Conservation (phyloP, 2,113 vertebrate genomes). For the Tachysurus fulvidraco region DNA sequence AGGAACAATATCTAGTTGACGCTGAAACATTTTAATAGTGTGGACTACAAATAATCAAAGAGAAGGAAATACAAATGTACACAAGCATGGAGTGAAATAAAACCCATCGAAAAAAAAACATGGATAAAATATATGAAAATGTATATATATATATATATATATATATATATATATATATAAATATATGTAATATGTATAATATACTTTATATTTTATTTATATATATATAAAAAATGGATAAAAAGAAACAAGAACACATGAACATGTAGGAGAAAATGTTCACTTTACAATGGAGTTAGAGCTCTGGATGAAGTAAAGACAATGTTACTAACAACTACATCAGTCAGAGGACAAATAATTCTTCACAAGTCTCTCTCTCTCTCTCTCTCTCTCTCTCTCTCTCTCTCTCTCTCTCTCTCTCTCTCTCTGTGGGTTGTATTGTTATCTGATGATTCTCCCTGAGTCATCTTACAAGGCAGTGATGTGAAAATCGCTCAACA, state of each 20-base stretch:
- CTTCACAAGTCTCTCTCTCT: background rate
- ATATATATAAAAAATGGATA: background rate
- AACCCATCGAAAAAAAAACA: no score
- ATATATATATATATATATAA: no score
- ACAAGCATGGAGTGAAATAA: no score
- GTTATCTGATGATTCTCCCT: slow-evolving; percentile 23
- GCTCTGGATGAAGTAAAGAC: background rate
- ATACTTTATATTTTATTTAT: no score
- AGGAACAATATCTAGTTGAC: no score
- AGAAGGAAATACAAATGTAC: no score
- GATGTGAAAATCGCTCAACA: slow-evolving; percentile 1
- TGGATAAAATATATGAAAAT: no score
- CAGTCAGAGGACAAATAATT: background rate
- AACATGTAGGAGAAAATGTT: background rate
- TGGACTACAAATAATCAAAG: no score
- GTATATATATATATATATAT: no score
- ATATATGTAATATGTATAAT: no score
- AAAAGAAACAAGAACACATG: background rate
- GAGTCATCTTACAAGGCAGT: slow-evolving; percentile 29
- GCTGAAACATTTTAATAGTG: no score
- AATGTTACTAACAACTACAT: background rate
- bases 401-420: slow-evolving; percentile 1
- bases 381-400: background rate
- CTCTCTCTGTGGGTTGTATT: slow-evolving; percentile 18
- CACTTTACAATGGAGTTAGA: background rate